phyloP scores from a whole-genome alignment of 2,113 vertebrate species.

The Bufo gargarizans region DNA sequence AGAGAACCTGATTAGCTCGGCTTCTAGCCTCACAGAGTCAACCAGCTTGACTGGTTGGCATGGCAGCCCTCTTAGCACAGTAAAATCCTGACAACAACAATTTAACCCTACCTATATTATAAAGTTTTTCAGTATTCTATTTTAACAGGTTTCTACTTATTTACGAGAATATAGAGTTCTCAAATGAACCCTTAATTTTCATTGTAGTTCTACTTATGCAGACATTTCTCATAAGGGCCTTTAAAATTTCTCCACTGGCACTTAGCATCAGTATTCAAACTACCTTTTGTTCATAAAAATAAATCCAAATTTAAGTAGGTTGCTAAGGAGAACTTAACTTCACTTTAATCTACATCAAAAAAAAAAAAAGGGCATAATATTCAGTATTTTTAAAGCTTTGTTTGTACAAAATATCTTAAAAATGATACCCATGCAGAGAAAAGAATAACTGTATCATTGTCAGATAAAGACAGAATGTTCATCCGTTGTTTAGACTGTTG shows the following conservation, averaged over 20 bases:
- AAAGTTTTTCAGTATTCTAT: neutral
- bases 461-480: neutral
- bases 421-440: neutral
- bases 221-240: neutral
- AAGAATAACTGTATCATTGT: neutral
- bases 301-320: neutral
- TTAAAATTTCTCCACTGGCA: neutral
- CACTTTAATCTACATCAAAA: neutral
- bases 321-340: neutral
- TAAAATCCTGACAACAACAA: no score
- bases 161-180: neutral
- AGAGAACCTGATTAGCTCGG: no score
- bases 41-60: no score
- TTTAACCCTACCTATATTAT: no score
- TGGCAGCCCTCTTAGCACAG: no score
- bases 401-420: neutral
- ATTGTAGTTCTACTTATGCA: neutral
- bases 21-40: no score
- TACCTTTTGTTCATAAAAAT: neutral
- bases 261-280: neutral
- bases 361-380: neutral
- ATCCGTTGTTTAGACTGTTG: neutral
- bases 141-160: neutral
- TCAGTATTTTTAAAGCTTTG: neutral
- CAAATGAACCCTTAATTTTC: neutral